Evolutionary conservation across 2,113 vertebrate genomes (phyloP).

Genomic region (Engraulis encrasicolus): DNA sequence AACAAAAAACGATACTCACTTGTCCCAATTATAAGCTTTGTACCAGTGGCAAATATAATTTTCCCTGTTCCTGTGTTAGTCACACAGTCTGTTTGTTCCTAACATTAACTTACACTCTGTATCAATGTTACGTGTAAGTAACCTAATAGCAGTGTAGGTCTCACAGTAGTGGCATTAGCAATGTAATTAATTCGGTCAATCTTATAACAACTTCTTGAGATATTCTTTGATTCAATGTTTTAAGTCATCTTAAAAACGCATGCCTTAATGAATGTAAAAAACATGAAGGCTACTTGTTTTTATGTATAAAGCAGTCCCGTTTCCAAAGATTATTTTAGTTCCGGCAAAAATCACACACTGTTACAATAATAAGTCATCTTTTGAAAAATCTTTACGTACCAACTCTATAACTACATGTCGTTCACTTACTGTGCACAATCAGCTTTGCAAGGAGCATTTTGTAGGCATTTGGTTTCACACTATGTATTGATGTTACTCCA

Average conservation of each 20-base stretch:
- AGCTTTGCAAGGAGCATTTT: constrained; percentile 20
- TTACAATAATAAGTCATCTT: background rate
- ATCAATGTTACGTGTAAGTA: too few species aligned
- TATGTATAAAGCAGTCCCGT: background rate
- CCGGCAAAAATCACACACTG: background rate
- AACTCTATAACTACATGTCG: background rate
- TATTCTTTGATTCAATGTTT: too few species aligned
- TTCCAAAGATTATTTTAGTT: background rate
- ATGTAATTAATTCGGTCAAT: too few species aligned
- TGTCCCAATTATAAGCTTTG: constrained; percentile 25
- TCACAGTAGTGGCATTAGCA: too few species aligned
- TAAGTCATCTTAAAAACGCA: too few species aligned
- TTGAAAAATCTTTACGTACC: too few species aligned
- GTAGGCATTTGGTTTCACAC: constrained; percentile 28
- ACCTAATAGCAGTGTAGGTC: too few species aligned
- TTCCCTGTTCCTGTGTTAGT: constrained; percentile 29
- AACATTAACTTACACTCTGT: constrained; percentile 8
- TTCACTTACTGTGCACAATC: constrained; percentile 23
- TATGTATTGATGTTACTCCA: too few species aligned
- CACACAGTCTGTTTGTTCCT: constrained; percentile 26
- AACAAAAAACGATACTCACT: constrained; percentile 31
- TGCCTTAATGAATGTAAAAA: too few species aligned
- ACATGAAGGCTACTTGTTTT: background rate
- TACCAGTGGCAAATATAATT: constrained; percentile 28
- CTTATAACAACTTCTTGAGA: too few species aligned